Conservation (phyloP, 2,888 invertebrate genomes). For the Tetheella fluctuosa region DNA sequence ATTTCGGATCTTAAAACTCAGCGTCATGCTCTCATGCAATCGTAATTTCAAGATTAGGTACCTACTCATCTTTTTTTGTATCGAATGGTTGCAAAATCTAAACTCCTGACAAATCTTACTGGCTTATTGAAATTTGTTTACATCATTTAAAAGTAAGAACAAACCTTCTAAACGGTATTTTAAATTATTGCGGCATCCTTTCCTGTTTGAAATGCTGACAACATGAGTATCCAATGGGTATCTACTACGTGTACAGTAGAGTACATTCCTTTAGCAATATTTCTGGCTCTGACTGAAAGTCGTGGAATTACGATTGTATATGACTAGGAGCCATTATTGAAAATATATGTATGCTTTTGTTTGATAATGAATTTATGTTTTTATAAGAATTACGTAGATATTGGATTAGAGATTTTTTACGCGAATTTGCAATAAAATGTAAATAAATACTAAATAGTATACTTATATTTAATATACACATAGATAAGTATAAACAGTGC, state of each 20-base stretch:
- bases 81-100: no score
- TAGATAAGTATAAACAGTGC: conserved; percentile 25
- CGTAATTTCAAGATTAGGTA: conserved; percentile 16
- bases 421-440: conserved; percentile 36
- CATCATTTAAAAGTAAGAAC: no score
- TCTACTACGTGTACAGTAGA: not conserved
- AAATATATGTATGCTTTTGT: not conserved
- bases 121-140: no score
- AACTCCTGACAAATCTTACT: no score
- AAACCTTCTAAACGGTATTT: no score
- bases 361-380: conserved; percentile 12
- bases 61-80: not conserved
- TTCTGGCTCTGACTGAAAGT: not conserved
- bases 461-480: conserved; percentile 14
- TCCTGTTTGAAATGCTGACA: not conserved
- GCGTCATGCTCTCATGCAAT: conserved; percentile 18
- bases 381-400: conserved; percentile 24
- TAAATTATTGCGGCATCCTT: not conserved
- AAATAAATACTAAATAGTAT: conserved; percentile 21
- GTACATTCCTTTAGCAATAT: not conserved
- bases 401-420: conserved; percentile 20
- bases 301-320: not conserved
- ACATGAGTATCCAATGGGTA: not conserved
- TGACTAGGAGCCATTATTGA: not conserved
- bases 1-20: conserved; percentile 14